Conservation (phyloP, 2,113 vertebrate genomes). For the Bucco capensis region DNA sequence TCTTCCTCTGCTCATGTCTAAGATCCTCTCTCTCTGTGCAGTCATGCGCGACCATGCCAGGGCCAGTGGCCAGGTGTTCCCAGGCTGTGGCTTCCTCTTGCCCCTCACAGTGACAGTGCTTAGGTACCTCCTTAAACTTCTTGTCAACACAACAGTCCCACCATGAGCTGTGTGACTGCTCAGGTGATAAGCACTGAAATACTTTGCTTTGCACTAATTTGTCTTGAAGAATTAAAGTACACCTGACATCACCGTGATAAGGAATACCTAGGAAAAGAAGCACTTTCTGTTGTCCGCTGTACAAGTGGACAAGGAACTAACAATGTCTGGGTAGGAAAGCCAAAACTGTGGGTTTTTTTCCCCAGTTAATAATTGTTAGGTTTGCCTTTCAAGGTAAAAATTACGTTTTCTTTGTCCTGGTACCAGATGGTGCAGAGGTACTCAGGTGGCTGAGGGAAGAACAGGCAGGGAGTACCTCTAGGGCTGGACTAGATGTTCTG, state of each 20-base stretch:
- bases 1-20: neutral
- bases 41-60: fast-evolving
- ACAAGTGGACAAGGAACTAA: neutral
- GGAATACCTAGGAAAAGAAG: neutral
- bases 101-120: fast-evolving
- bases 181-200: neutral
- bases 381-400: neutral
- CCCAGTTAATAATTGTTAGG: neutral
- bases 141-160: neutral
- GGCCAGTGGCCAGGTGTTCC: neutral
- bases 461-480: fast-evolving
- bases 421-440: neutral
- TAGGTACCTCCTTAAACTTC: neutral
- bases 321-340: neutral
- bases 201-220: neutral
- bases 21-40: neutral
- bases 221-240: neutral
- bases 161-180: neutral
- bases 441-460: neutral
- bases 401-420: neutral
- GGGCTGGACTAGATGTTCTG: neutral
- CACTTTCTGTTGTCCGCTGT: neutral
- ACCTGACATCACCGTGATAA: neutral
- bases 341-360: neutral
- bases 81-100: neutral